Percentiles rank a stretch among this genome's conserved stretches.
These are phyloP conservation scores for Cotesia congregata DNA, from an alignment of 2,888 invertebrate species.

Conservation along the genomic window DNA sequence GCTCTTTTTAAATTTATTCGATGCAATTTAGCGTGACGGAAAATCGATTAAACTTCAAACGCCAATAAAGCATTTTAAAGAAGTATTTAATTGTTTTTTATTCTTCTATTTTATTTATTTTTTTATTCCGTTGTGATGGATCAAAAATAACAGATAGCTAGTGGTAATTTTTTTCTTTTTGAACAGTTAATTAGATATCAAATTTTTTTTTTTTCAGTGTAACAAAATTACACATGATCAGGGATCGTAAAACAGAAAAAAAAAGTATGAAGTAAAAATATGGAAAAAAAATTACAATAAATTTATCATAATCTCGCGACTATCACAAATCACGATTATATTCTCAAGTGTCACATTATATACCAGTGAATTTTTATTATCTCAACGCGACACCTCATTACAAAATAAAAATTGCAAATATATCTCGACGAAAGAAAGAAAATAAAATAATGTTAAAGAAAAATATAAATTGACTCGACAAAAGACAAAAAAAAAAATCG, in stretches of 20 bases:
- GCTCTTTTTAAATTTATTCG: conserved; percentile 6
- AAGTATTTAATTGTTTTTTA: neutral
- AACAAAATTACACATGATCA: neutral
- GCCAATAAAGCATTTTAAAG: neutral
- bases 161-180: neutral
- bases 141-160: neutral
- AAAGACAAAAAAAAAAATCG: conserved; percentile 7
- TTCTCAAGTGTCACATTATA: conserved; percentile 31
- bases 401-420: conserved; percentile 28
- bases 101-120: neutral
- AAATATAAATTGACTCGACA: conserved; percentile 18
- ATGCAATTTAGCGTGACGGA: neutral
- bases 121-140: neutral
- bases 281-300: conserved; percentile 13
- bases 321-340: conserved; percentile 25
- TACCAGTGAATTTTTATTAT: conserved; percentile 7
- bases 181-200: neutral
- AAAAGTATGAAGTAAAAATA: conserved; percentile 4
- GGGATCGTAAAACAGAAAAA: conserved; percentile 7
- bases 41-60: conserved; percentile 11
- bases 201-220: neutral
- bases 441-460: conserved; percentile 8
- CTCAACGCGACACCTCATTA: conserved; percentile 28
- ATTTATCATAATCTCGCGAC: conserved; percentile 18
- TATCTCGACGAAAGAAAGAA: conserved; percentile 24